A percentile compares a stretch with the other conserved stretches of the same genome.
phyloP scores from a whole-genome alignment of 2,113 vertebrate species.

The Oreochromis spilurus region DNA sequence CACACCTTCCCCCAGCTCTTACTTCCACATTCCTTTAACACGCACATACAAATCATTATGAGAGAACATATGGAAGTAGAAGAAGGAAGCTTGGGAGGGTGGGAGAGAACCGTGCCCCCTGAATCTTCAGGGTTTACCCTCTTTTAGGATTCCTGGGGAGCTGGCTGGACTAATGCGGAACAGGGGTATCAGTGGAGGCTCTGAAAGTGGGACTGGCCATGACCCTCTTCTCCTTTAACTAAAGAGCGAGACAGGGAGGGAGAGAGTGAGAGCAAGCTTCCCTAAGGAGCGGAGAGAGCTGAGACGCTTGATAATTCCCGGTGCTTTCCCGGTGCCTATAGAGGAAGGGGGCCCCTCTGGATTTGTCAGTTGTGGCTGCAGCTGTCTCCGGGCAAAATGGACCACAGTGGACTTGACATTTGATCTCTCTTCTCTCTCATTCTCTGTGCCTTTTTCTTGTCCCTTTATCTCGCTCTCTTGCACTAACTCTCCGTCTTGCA shows the following conservation, averaged over 20 bases:
- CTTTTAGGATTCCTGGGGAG: not conserved
- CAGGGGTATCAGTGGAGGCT: conserved; percentile 24
- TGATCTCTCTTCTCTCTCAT: conserved; percentile 54
- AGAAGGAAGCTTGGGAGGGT: not conserved
- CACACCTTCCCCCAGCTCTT: conserved; percentile 41
- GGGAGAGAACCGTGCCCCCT: conserved; percentile 18
- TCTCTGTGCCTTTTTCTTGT: conserved; percentile 33
- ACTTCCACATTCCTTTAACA: conserved; percentile 22
- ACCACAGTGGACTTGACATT: conserved; percentile 72
- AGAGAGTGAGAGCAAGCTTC: conserved; percentile 6
- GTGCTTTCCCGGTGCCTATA: conserved; percentile 71
- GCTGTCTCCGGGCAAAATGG: conserved; percentile 72
- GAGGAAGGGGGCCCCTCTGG: conserved; percentile 69
- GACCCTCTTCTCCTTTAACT: conserved; percentile 38
- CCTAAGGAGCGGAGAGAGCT: conserved; percentile 62
- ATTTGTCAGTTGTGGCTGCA: conserved; percentile 74
- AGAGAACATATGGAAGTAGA: conserved; percentile 25
- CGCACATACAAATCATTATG: conserved; percentile 51
- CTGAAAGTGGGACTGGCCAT: conserved; percentile 38
- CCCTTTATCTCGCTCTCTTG: conserved; percentile 53
- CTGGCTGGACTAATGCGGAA: not conserved
- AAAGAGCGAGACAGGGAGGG: not conserved
- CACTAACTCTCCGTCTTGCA: conserved; percentile 25
- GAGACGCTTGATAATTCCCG: conserved; percentile 65
- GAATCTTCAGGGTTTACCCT: conserved; percentile 32